A percentile compares a stretch with the other conserved stretches of the same genome.
phyloP scores from a whole-genome alignment of 2,888 invertebrate genomes.

The Drosophila mulleri region DNA sequence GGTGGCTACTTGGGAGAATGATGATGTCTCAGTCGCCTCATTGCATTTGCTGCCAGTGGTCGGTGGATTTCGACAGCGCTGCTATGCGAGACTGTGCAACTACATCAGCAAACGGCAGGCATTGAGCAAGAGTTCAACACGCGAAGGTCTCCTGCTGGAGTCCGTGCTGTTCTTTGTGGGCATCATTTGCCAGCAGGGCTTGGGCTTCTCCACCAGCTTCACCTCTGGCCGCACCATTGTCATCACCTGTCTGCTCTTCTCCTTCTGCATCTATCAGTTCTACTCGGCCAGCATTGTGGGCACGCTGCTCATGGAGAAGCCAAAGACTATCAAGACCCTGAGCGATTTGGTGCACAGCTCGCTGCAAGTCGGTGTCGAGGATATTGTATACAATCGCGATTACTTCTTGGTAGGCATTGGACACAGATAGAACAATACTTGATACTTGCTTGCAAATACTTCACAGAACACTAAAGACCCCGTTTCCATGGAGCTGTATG shows the following conservation, averaged over 20 bases:
- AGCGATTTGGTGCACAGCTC: conserved; percentile 87
- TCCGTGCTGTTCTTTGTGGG: conserved; percentile 85
- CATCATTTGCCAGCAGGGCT: conserved; percentile 86
- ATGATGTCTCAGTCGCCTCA: conserved; percentile 17
- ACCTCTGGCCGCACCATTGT: conserved; percentile 86
- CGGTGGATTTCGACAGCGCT: conserved; percentile 48
- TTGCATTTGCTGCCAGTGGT: conserved; percentile 28
- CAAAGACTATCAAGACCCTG: conserved; percentile 87
- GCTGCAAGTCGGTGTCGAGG: conserved; percentile 88
- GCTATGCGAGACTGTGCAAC: conserved; percentile 44
- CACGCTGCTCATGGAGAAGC: conserved; percentile 87
- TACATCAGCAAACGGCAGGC: conserved; percentile 44
- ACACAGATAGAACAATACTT: not conserved
- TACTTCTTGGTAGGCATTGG: conserved; percentile 87
- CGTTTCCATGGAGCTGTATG: conserved; percentile 87
- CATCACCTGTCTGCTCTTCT: conserved; percentile 86
- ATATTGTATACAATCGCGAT: conserved; percentile 88
- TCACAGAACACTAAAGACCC: conserved; percentile 88
- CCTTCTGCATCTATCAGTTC: conserved; percentile 88
- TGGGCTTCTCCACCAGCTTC: conserved; percentile 81
- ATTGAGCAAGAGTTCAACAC: conserved; percentile 37
- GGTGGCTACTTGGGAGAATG: not conserved
- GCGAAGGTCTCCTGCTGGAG: conserved; percentile 76
- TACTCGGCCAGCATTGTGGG: conserved; percentile 90
- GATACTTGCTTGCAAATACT: not conserved